These are phyloP conservation scores for Hypocryptadius cinnamomeus DNA, from an alignment of 2,113 vertebrate genomes.

Conservation along the genomic window DNA sequence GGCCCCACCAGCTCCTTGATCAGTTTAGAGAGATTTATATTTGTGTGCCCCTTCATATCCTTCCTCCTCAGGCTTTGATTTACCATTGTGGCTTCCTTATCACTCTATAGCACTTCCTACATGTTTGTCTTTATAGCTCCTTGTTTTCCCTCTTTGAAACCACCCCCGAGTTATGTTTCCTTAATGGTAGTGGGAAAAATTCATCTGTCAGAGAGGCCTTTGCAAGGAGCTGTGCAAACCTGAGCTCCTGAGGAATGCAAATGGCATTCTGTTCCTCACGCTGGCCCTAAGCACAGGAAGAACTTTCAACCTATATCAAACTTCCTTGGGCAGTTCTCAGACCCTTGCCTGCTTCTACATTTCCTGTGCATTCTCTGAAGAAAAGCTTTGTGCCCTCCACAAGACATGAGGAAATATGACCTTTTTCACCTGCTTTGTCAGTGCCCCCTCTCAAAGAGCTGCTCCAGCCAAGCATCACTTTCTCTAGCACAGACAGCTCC, in stretches of 20 bases:
- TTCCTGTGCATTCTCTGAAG: constrained; percentile 19
- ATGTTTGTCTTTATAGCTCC: background rate
- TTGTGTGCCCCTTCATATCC: background rate
- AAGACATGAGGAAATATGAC: background rate
- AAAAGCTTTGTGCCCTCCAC: background rate
- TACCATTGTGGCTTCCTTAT: constrained; percentile 44
- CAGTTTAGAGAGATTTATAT: constrained; percentile 28
- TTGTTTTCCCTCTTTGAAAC: background rate
- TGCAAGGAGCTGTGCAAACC: background rate
- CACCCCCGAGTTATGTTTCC: background rate
- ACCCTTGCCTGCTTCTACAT: background rate
- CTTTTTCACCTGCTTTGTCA: background rate
- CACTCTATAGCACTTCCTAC: constrained; percentile 19
- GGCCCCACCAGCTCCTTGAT: background rate
- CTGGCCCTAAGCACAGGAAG: constrained; percentile 14
- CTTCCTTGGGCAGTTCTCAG: background rate
- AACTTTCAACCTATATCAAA: background rate
- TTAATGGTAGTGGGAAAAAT: background rate
- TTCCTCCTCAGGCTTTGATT: constrained; percentile 47
- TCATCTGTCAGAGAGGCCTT: background rate
- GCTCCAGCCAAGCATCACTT: background rate
- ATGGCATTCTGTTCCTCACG: background rate
- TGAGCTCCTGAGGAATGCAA: background rate
- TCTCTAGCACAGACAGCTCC: background rate
- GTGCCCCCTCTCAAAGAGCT: background rate